Conservation (phyloP, 35 echinoderm and acorn worm species). For the Chiridota heheva region DNA sequence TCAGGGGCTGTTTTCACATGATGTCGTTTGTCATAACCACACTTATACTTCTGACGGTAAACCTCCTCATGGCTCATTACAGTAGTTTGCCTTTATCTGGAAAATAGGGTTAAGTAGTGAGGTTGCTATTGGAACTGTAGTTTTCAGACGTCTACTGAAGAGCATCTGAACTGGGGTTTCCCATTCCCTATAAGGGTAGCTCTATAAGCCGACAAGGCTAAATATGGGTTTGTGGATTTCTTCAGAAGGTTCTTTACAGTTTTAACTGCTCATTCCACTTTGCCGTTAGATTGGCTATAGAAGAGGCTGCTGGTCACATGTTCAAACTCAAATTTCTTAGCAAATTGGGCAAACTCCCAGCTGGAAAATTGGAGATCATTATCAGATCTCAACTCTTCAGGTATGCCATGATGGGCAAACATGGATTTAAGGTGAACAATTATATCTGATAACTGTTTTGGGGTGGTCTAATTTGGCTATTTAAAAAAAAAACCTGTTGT, state of each 20-base stretch:
- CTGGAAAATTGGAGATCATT: constrained; percentile 25
- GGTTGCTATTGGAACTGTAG: constrained; percentile 14
- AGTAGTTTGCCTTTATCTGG: constrained; percentile 1
- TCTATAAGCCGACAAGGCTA: constrained; percentile 56
- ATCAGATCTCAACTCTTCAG: constrained; percentile 16
- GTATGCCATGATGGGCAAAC: constrained; percentile 34
- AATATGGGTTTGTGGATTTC: constrained; percentile 13
- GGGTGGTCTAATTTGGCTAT: constrained; percentile 23
- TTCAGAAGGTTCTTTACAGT: constrained; percentile 20
- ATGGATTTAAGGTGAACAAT: constrained; percentile 36
- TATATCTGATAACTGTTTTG: neutral
- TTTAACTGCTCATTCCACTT: constrained; percentile 27
- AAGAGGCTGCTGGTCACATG: constrained; percentile 40
- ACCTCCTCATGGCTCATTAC: neutral
- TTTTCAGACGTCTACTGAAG: constrained; percentile 46
- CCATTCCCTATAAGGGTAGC: constrained; percentile 49
- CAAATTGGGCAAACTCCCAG: constrained; percentile 6
- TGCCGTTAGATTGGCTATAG: constrained; percentile 34
- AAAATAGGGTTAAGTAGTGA: constrained; percentile 22
- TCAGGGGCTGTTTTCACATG: neutral
- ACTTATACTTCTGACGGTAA: neutral
- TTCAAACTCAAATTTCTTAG: constrained; percentile 24
- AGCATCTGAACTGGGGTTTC: constrained; percentile 59
- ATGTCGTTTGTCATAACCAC: neutral
- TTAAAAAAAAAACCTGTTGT: constrained; percentile 21